These are phyloP conservation scores for Cuculus canorus DNA, from an alignment of 2,797 vertebrate genomes.

Conservation along the genomic window DNA sequence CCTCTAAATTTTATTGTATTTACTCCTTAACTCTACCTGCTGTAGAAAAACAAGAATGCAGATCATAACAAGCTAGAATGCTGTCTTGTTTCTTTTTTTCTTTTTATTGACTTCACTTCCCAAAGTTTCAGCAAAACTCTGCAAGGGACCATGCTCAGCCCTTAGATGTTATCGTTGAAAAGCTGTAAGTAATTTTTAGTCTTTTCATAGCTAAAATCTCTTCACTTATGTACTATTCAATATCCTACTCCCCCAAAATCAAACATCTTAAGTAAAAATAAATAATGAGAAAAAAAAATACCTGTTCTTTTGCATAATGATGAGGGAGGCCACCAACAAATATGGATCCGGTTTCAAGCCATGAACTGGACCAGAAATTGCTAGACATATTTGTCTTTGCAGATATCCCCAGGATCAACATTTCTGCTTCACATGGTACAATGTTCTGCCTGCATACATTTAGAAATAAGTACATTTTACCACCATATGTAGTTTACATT, in stretches of 20 bases:
- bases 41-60: background rate
- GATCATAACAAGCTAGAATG: background rate
- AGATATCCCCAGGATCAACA: constrained; percentile 74
- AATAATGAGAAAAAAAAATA: constrained; percentile 28
- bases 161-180: background rate
- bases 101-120: background rate
- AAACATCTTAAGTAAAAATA: background rate
- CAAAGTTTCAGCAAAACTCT: background rate
- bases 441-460: constrained; percentile 80
- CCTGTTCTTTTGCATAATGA: constrained; percentile 71
- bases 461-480: constrained; percentile 44
- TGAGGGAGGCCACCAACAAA: constrained; percentile 84
- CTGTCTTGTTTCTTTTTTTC: too few species aligned
- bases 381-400: constrained; percentile 66
- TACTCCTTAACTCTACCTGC: background rate
- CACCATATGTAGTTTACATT: background rate
- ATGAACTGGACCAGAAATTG: constrained; percentile 70
- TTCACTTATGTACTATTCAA: background rate
- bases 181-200: background rate
- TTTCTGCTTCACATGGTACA: constrained; percentile 81
- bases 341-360: constrained; percentile 75
- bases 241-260: background rate
- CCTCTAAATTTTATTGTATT: background rate
- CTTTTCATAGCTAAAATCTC: background rate
- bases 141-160: background rate